Evolutionary conservation across 2,797 vertebrate genomes (phyloP), one percentile per base, ranked within the genome.

Genomic region (Meriones psammophilus): DNA sequence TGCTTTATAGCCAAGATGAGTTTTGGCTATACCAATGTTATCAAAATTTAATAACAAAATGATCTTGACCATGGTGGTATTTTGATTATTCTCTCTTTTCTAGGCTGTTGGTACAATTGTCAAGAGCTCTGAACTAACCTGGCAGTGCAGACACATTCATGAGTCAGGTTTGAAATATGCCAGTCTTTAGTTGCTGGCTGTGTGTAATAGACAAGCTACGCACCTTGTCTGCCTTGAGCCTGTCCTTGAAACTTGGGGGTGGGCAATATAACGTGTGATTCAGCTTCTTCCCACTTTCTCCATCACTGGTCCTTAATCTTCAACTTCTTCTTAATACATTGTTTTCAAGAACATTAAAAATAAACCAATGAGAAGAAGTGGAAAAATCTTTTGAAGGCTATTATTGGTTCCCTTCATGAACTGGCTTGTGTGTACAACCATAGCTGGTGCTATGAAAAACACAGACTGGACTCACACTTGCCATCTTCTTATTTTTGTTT

Each of bases 21-120:
- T 69, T 88, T 94, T 39, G 33, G 58, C 22, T 85, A 62, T n/a
- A 93, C 20, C 5, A 77, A 3, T 2, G 77, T 92, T 54, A 69
- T 94, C 42, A 89, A 58, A 71, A 84, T 94, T 96, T 5, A 87
- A 94, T 42, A 71, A 76, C 62, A 71, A 89, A 95, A 86, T 26
- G 54, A 86, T 60, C 73, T 39, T n/a, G 42, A 58, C 66, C 24
- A 74, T 17, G 78, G 58, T 46, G 68, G 18, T 85, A 1, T 89
- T 76, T 89, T 86, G 30, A 0, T 15, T 89, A 92, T 91, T 26
- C 3, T 46, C 17, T 78, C 39, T 69, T 2, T 74, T 69, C 42
- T 33, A 84, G 39, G 58, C 6, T 46, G 1, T 74, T 81, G 81
- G 58, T 28, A 88, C 42, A 90, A 3, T 60, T 86, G 26, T 81